Base-by-base conservation (phyloP, 2,797 vertebrate species). In the Hybognathus amarus region DNA sequence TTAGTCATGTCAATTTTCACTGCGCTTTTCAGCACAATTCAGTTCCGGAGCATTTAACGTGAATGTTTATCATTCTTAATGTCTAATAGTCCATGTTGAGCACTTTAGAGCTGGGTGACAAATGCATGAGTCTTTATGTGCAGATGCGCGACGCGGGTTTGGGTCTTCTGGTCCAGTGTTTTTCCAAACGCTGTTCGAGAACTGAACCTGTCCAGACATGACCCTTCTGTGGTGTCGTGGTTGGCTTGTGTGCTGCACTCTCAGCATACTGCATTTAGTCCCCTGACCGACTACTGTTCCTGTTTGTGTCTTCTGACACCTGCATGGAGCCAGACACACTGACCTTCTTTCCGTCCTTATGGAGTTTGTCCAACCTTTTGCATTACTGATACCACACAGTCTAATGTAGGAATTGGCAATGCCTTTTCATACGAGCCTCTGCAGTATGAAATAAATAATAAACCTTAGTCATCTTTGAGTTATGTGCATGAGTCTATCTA, bases 191-290 rank as follows among this genome's bases (percentile, higher is more conserved):
- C 77, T 36, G 38, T 84, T 85, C 76, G 82, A 85, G 33, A n/a
- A 78, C 87, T 84, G 6, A 85, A 90, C 91, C 88, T 77, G 89
- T 87, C 86, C 87, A 90, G 90, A 87, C 91, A 75, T 38, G 76
- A 40, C 80, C 77, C 85, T 85, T 70, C 80, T 38, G 18, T 9
- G 56, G 18, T 79, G 77, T 61, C 42, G 45, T 33, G 68, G 64
- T 88, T 89, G 85, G 36, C 89, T 38, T 5, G 63, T 81, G 75
- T 82, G 77, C 47, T 88, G 85, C 89, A 88, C 86, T 27, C 61
- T 91, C 91, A 91, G 91, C 91, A 88, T 83, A 77, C 90, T 92
- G 87, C 78, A 91, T 91, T 92, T 91, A 93, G 92, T 90, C 85
- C 81, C 50, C 61, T 59, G 84, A 87, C 85, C 85, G 83, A 70